Conservation (phyloP, 2,888 invertebrate species). For the Cerastis leucographa region DNA sequence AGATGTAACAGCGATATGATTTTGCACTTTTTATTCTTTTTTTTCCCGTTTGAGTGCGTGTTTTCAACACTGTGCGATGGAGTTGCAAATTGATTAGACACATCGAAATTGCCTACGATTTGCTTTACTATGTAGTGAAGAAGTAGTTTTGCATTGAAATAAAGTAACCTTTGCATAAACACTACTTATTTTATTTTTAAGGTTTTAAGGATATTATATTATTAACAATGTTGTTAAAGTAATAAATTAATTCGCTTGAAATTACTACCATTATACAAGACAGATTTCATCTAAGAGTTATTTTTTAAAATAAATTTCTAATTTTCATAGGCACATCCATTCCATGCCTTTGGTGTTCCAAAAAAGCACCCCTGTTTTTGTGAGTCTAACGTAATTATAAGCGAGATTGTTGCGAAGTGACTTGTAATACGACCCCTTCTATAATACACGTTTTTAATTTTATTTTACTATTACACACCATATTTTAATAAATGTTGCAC, state of each 20-base stretch:
- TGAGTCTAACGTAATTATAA: conserved; percentile 87
- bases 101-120: conserved; percentile 67
- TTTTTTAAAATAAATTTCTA: not conserved
- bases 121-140: too few species aligned
- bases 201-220: not conserved
- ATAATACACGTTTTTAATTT: conserved; percentile 80
- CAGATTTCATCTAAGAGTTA: too few species aligned
- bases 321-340: conserved; percentile 44
- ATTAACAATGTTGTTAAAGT: not conserved
- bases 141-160: not conserved
- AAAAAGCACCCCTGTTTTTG: conserved; percentile 82
- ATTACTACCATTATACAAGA: not conserved
- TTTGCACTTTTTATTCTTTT: conserved; percentile 86
- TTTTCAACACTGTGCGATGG: conserved; percentile 84
- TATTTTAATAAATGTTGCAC: conserved; percentile 54
- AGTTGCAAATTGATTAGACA: conserved; percentile 80
- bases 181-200: not conserved
- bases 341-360: conserved; percentile 66
- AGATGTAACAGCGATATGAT: conserved; percentile 90
- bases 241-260: not conserved
- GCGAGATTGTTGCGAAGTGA: conserved; percentile 88
- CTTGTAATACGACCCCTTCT: conserved; percentile 87
- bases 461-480: conserved; percentile 78
- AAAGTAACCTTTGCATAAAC: not conserved
- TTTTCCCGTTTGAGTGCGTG: conserved; percentile 81